Evolutionary conservation across 92 coral and sea anemone species (phyloP).

Genomic region (Porites cylindrica): DNA sequence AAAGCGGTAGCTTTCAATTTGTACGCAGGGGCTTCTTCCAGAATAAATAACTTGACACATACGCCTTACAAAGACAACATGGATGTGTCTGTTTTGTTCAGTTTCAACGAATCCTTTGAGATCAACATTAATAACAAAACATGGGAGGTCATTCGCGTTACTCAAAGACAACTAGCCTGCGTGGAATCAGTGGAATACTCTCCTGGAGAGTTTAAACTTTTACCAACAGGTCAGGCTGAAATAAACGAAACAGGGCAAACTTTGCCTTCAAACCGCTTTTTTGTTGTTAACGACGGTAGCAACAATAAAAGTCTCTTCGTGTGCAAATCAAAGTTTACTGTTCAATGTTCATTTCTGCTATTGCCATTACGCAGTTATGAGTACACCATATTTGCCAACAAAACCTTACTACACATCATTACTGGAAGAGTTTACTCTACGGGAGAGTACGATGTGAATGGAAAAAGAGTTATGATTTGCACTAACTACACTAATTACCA

Average conservation of each 20-base stretch:
- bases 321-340: slow-evolving; percentile 68
- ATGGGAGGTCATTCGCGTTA: slow-evolving; percentile 72
- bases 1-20: slow-evolving; percentile 53
- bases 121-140: slow-evolving; percentile 38
- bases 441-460: slow-evolving; percentile 71
- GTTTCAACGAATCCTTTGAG: slow-evolving; percentile 63
- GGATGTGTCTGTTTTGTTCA: slow-evolving; percentile 32
- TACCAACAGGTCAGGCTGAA: slow-evolving; percentile 19
- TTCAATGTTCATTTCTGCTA: slow-evolving; percentile 62
- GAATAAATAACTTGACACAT: neutral
- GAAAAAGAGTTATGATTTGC: slow-evolving; percentile 66
- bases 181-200: slow-evolving; percentile 41
- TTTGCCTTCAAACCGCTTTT: slow-evolving; percentile 43
- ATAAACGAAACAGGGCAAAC: slow-evolving; percentile 38
- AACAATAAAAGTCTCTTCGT: slow-evolving; percentile 26
- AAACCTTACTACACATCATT: slow-evolving; percentile 67
- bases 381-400: slow-evolving; percentile 63
- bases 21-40: slow-evolving; percentile 38
- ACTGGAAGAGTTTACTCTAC: slow-evolving; percentile 66
- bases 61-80: neutral
- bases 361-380: slow-evolving; percentile 53
- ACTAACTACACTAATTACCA: slow-evolving; percentile 61
- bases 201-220: slow-evolving; percentile 56
- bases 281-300: slow-evolving; percentile 17
- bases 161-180: slow-evolving; percentile 73